phyloP scores from a whole-genome alignment of 1,140 invertebrate species.

The Sinonovacula constricta region DNA sequence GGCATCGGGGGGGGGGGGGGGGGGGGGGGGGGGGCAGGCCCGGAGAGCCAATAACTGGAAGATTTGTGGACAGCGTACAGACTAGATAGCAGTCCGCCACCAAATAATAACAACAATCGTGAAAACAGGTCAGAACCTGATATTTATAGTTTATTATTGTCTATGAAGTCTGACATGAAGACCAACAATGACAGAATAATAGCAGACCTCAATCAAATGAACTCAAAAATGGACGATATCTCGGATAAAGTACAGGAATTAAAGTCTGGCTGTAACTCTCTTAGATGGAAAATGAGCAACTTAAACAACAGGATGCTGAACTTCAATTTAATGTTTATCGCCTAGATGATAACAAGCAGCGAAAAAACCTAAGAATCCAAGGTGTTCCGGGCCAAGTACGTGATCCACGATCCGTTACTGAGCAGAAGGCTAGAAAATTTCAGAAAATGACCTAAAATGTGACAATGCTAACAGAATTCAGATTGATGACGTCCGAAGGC shows the following conservation, averaged over 20 bases:
- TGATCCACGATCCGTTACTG: background rate
- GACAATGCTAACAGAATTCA: background rate
- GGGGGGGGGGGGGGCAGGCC: too few relatives aligned
- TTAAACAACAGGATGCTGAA: too few relatives aligned
- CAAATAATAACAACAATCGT: background rate
- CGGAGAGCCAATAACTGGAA: background rate
- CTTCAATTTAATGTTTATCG: background rate
- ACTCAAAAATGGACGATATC: background rate
- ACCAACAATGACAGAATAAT: background rate
- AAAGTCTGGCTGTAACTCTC: background rate
- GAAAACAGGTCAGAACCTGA: background rate
- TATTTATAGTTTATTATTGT: background rate
- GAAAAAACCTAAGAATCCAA: background rate
- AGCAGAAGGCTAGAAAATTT: background rate
- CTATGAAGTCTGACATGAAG: background rate
- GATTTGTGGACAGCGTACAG: background rate
- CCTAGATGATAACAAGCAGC: background rate
- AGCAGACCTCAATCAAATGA: background rate
- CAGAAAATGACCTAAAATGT: background rate
- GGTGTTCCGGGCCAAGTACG: background rate
- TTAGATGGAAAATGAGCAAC: too few relatives aligned
- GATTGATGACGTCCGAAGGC: background rate
- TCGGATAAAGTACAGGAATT: background rate
- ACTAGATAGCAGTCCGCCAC: background rate
- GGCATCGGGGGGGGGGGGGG: too few relatives aligned